Base-by-base conservation (phyloP, 2,888 invertebrate genomes). In the Standfussiana lucernea region DNA sequence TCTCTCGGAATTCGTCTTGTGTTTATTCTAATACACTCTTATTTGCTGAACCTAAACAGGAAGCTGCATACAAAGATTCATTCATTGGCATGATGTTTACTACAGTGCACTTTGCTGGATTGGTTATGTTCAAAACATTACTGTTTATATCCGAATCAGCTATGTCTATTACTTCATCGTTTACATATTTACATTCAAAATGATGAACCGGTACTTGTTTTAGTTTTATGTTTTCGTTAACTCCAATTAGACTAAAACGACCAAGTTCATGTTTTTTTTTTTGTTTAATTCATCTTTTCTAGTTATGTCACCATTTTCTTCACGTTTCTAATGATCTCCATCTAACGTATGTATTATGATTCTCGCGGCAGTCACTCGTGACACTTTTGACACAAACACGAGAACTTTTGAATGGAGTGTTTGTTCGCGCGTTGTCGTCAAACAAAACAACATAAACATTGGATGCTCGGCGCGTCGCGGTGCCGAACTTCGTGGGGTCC, bases 381-480 rank as follows among this genome's bases (percentile, higher is more conserved):
- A 92, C 91, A 93, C 90, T 92, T 92, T 88, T 90, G 92, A 94
- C 93, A 93, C 89, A 92, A 94, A 94, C 94, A 93, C 91, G 87
- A 91, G 89, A 94, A 93, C 92, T 94, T 94, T 91, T 93, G 91
- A 93, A 93, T 91, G 92, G 89, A 92, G 90, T 93, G 94, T 93
- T 93, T 94, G 94, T 93, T 91, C 91, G 92, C 93, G 93, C 92
- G 93, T 91, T 94, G 94, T 94, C 95, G 92, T 93, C 93, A 94
- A 95, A 94, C 95, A 94, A 91, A 92, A 93, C 93, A 94, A 95
- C 94, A 94, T 94, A 96, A 95, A 95, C 96, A 96, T 90, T 90
- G 90, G 89, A 84, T 84, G 86, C 87, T 89, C 81, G 84, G 87
- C 83, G 89, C 88, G 83, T 82, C 83, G 89, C 89, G 85, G 84